These are phyloP conservation scores for Diorhabda sublineata DNA, from an alignment of 1,140 invertebrate species.

Conservation along the genomic window DNA sequence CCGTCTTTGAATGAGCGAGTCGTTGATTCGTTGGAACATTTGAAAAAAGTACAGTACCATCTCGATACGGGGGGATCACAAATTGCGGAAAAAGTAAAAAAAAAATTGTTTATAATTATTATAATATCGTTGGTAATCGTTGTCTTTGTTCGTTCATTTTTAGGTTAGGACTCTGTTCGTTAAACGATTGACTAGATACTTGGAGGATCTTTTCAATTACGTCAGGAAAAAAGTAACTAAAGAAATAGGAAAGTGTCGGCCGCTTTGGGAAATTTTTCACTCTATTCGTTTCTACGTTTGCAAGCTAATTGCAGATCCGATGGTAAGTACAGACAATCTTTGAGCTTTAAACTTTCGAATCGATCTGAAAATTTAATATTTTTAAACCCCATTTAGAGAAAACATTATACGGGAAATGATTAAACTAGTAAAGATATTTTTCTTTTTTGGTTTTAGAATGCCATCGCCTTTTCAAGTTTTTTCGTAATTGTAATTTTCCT, in stretches of 20 bases:
- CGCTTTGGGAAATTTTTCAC: slow-evolving; percentile 66
- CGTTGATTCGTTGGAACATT: slow-evolving; percentile 67
- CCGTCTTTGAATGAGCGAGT: slow-evolving; percentile 62
- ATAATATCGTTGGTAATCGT: neutral
- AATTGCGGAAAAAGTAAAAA: slow-evolving; percentile 28
- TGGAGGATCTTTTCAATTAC: slow-evolving; percentile 43
- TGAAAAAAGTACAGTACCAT: slow-evolving; percentile 67
- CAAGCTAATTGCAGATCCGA: slow-evolving; percentile 65
- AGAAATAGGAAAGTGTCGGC: slow-evolving; percentile 64
- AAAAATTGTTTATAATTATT: neutral
- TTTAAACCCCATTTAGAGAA: too few species aligned
- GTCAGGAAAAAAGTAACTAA: slow-evolving; percentile 59
- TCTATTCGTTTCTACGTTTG: slow-evolving; percentile 62
- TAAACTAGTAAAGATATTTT: neutral
- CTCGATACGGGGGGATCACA: slow-evolving; percentile 61
- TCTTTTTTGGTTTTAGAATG: slow-evolving; percentile 49
- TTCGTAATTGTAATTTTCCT: slow-evolving; percentile 35
- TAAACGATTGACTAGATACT: slow-evolving; percentile 50
- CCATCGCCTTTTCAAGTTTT: slow-evolving; percentile 55
- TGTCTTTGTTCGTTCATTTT: slow-evolving; percentile 25
- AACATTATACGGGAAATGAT: too few species aligned
- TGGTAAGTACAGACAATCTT: slow-evolving; percentile 48
- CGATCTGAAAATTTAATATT: too few species aligned
- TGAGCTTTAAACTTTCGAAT: neutral
- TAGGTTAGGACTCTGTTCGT: slow-evolving; percentile 60